Evolutionary conservation across 2,797 vertebrate genomes (phyloP).

Genomic region (Characodon lateralis): DNA sequence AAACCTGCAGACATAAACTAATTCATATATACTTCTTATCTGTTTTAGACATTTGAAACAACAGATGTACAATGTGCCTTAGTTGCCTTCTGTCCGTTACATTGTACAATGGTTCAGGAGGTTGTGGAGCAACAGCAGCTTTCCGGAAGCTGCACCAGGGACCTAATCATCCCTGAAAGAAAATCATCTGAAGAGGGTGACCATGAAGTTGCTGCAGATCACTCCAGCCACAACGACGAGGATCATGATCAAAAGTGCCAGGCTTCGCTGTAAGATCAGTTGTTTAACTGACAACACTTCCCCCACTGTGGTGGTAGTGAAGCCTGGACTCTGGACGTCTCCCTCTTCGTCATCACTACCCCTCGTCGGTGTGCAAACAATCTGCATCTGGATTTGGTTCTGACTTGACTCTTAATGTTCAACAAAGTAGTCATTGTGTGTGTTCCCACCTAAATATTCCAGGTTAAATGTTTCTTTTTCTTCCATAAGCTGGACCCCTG

Average conservation of each 20-base stretch:
- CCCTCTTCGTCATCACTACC: neutral
- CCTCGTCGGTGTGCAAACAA: neutral
- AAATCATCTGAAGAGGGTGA: neutral
- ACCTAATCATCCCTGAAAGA: neutral
- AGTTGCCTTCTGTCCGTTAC: too few species aligned
- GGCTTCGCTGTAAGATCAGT: conserved; percentile 72
- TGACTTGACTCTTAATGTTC: neutral
- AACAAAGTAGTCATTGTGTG: neutral
- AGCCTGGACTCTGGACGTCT: neutral
- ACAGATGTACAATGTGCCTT: too few species aligned
- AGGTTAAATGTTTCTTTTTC: conserved; percentile 33
- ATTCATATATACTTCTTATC: too few species aligned
- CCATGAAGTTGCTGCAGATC: conserved; percentile 7
- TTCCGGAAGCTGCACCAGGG: neutral
- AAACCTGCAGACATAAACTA: too few species aligned
- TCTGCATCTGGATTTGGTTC: conserved; percentile 1
- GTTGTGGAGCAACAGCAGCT: neutral
- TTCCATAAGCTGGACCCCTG: conserved; percentile 62
- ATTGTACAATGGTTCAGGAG: too few species aligned
- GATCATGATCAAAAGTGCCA: conserved; percentile 66
- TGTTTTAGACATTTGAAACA: too few species aligned
- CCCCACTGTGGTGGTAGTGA: conserved; percentile 43
- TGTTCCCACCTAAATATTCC: conserved; percentile 51
- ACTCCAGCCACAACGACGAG: conserved; percentile 68
- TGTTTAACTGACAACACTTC: conserved; percentile 56